Percentiles rank a stretch among this genome's conserved stretches.
Evolutionary conservation across 1,140 invertebrate species (phyloP).

Genomic region (Carcinoscorpius rotundicauda): DNA sequence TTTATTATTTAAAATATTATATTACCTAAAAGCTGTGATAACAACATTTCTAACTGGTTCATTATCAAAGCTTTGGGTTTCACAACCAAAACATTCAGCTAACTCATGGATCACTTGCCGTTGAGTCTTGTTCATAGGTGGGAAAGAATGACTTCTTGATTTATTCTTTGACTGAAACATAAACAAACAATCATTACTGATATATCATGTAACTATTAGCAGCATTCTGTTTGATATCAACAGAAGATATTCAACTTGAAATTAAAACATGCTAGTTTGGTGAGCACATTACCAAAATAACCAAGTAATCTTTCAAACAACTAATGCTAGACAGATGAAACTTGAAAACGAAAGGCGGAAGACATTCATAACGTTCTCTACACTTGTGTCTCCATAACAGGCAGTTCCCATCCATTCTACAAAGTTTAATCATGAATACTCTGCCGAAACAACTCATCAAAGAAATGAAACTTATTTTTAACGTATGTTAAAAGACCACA

Average conservation of each 20-base stretch:
- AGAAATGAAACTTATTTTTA: too few species aligned
- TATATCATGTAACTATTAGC: neutral
- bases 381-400: too few species aligned
- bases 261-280: too few species aligned
- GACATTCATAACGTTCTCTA: neutral
- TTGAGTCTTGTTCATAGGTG: slow-evolving; percentile 83
- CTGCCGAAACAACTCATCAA: too few species aligned
- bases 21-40: slow-evolving; percentile 63
- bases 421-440: too few species aligned
- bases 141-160: slow-evolving; percentile 76
- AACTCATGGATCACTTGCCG: slow-evolving; percentile 82
- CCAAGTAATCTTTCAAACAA: too few species aligned
- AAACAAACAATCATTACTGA: slow-evolving; percentile 14
- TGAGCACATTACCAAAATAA: too few species aligned
- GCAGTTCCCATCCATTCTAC: too few species aligned
- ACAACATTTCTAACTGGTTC: slow-evolving; percentile 92
- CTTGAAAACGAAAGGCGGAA: neutral
- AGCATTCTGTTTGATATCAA: neutral
- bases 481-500: too few species aligned
- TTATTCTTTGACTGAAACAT: slow-evolving; percentile 58
- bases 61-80: slow-evolving; percentile 82
- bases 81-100: slow-evolving; percentile 85
- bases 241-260: too few species aligned
- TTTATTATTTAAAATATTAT: neutral
- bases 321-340: too few species aligned